Conservation (phyloP, 2,113 vertebrate species). For the Myotis brandtii region DNA sequence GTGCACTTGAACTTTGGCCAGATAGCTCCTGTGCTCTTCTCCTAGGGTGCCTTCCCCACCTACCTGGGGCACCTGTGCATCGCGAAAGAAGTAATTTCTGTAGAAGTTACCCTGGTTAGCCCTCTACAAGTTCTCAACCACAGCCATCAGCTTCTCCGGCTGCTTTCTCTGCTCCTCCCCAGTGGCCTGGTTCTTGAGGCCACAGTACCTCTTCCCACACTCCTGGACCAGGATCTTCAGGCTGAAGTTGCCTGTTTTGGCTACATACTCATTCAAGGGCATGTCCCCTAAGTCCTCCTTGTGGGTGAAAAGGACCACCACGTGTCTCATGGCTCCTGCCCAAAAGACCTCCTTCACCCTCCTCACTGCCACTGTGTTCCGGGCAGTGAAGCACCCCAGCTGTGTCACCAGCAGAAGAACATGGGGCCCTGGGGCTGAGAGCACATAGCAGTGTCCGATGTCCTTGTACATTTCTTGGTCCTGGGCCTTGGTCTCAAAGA, state of each 20-base stretch:
- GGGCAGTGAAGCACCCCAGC: too few relatives aligned
- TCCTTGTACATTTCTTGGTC: too few relatives aligned
- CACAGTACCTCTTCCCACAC: conserved; percentile 11
- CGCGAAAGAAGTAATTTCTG: background rate
- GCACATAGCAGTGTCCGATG: too few relatives aligned
- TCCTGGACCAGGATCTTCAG: background rate
- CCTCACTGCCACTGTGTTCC: too few relatives aligned
- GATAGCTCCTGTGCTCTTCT: accelerated
- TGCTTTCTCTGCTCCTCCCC: background rate
- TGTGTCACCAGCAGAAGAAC: too few relatives aligned
- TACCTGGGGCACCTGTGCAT: background rate
- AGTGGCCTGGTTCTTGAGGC: conserved; percentile 16
- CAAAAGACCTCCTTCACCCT: too few relatives aligned
- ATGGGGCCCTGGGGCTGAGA: too few relatives aligned
- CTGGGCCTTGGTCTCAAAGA: too few relatives aligned
- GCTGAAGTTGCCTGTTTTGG: background rate
- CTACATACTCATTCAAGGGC: too few relatives aligned
- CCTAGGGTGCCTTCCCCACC: accelerated
- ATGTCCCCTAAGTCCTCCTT: conserved; percentile 57
- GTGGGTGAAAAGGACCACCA: conserved; percentile 70
- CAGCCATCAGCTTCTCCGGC: conserved; percentile 18
- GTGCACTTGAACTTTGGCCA: background rate
- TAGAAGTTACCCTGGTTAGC: background rate
- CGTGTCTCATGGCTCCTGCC: background rate
- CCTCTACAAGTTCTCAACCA: background rate